Evolutionary conservation across 2,888 invertebrate genomes (phyloP), one percentile per base, ranked within the genome.

Genomic region (Mechanitis messenoides): DNA sequence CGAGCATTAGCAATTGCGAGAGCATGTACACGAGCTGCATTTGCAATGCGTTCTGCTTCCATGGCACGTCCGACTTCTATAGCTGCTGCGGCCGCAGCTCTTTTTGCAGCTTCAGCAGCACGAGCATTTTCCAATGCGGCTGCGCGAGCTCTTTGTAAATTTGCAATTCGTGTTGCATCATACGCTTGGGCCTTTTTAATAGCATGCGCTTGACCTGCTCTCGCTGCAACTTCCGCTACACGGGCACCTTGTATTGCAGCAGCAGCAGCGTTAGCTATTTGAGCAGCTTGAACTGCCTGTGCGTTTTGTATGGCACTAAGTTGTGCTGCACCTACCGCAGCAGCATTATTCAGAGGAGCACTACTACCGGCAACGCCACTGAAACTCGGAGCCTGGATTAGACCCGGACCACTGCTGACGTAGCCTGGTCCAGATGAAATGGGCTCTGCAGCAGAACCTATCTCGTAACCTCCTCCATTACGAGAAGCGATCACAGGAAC

Each of bases 231-330:
- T 68, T 90, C 89, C 2, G 87, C 74, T 35, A 79, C 84, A 7
- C 88, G 84, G 1, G 89, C 89, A 0, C 87, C 86, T 59, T 88
- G 87, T 67, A 89, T 89, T 38, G 87, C 89, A 28, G 86, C 86
- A 20, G 87, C 86, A 35, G 89, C 89, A 0, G 87, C 77, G 71
- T 88, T 85, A 12, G 81, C 87, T 69, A 89, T 87, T 62, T 85
- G 83, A 5, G 87, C 77, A 1, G 82, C 89, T 31, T 86, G 87
- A 6, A 80, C 87, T 11, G 89, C 89, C 61, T 88, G 89, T 0
- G 89, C 88, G 71, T 88, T 88, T 66, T 89, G 88, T 68, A 88
- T 87, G 46, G 88, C 87, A 64, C 85, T 87, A 55, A 89, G 83
- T 58, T 87, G 89, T 45, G 89, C 85, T 12, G 87, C 88, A 11